Evolutionary conservation across 2,113 vertebrate species (phyloP).

Genomic region (Notarius quadriscutis): DNA sequence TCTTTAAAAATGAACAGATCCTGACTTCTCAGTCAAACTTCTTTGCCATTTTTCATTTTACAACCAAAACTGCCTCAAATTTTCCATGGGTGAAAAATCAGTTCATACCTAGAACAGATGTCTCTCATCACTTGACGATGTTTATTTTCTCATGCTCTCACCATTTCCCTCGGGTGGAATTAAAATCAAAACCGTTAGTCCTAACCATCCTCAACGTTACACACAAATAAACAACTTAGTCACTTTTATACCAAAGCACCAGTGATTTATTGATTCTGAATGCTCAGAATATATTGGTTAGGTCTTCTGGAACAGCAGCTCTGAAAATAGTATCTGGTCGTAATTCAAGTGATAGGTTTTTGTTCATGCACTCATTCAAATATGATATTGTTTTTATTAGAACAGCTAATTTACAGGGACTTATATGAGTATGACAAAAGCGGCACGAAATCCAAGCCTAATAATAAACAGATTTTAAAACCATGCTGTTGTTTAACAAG

Average conservation of each 20-base stretch:
- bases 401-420: not conserved
- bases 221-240: constrained; percentile 7
- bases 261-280: not conserved
- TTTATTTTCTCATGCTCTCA: constrained; percentile 31
- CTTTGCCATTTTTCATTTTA: not conserved
- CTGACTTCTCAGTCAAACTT: not conserved
- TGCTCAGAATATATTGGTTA: not conserved
- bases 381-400: not conserved
- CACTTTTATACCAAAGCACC: not conserved
- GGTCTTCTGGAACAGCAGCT: not conserved
- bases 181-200: constrained; percentile 13
- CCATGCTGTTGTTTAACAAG: not conserved
- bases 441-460: not conserved
- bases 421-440: too few relatives aligned
- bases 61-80: not conserved
- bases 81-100: constrained; percentile 10
- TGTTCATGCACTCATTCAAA: not conserved
- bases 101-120: not conserved
- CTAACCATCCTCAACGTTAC: constrained; percentile 8
- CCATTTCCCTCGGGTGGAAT: constrained; percentile 11
- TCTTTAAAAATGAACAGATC: not conserved
- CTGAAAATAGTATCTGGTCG: not conserved
- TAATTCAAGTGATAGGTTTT: not conserved
- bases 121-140: constrained; percentile 14
- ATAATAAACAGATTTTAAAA: not conserved